Evolutionary conservation across 2,797 vertebrate species (phyloP), one percentile per base, ranked within the genome.

Genomic region (Danionella dracula): DNA sequence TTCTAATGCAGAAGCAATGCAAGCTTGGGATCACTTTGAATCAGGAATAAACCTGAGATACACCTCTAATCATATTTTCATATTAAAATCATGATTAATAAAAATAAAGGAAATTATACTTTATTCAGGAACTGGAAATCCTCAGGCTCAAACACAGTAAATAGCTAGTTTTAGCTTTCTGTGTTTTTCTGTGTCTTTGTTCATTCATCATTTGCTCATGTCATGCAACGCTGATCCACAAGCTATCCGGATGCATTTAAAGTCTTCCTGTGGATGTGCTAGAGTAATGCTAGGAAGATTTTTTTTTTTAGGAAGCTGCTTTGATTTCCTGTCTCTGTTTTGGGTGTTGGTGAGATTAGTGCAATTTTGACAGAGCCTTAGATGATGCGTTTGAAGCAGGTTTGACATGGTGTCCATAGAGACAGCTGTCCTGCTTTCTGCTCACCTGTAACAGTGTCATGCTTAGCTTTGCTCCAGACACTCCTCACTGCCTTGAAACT

Each of bases 251-350:
- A 50, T 66, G 41, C 64, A 56, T 66, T 57, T 40, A n/a, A 51
- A 55, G 58, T 67, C 74, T 76, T 76, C 71, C 66, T 65, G 41
- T 20, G 40, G 31, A 2, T 53, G 35, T 45, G 32, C 54, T 11
- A 42, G 21, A 41, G 57, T 65, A 45, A 35, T 41, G 15, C 8
- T 41, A 1, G 15, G 38, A 54, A 54, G 16, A 35, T 29, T 5
- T 51, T 66, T n/a, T n/a, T n/a, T n/a, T n/a, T n/a, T n/a, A n/a
- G n/a, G n/a, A n/a, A n/a, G n/a, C n/a, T n/a, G n/a, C n/a, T n/a
- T n/a, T n/a, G n/a, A n/a, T n/a, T n/a, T n/a, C n/a, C n/a, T 19
- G 32, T 17, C 50, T 19, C 2, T n/a, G 13, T 45, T 1, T 15
- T 8, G 6, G 31, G 29, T 54, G 13, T 66, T 41, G 44, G 6